phyloP scores from a whole-genome alignment of 2,888 invertebrate genomes.

The Laothoe populi region DNA sequence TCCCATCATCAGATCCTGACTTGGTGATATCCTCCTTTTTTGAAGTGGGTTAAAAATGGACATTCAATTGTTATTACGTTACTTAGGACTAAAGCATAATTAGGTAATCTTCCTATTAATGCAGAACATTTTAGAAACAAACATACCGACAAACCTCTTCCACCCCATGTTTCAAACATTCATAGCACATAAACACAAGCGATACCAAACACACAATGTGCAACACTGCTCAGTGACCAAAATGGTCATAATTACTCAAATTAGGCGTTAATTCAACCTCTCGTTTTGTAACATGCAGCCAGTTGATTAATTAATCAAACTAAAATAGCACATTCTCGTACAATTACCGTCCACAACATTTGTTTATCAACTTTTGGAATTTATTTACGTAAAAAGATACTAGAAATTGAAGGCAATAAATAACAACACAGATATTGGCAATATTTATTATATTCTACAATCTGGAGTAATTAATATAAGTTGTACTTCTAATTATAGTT shows the following conservation, averaged over 20 bases:
- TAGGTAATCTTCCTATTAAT: too few species aligned
- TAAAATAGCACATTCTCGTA: slow-evolving; percentile 26
- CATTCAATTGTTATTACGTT: too few species aligned
- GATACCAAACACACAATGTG: slow-evolving; percentile 25
- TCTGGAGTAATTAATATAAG: neutral
- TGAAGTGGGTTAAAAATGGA: too few species aligned
- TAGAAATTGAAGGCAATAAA: neutral
- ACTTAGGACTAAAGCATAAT: too few species aligned
- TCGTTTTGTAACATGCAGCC: slow-evolving; percentile 17
- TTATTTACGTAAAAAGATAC: slow-evolving; percentile 3
- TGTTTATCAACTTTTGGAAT: slow-evolving; percentile 6
- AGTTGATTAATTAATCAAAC: neutral
- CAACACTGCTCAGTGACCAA: slow-evolving; percentile 37
- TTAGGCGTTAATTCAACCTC: slow-evolving; percentile 35
- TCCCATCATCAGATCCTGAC: too few species aligned
- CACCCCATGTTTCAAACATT: slow-evolving; percentile 1
- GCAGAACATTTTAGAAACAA: neutral
- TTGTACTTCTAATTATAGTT: neutral
- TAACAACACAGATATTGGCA: neutral
- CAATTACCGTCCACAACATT: neutral
- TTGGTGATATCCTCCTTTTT: too few species aligned
- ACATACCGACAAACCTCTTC: slow-evolving; percentile 21
- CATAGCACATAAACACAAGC: neutral
- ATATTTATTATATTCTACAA: slow-evolving; percentile 10
- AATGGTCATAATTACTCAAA: slow-evolving; percentile 39